Conservation (phyloP, 2,797 vertebrate species). For the Pseudomugil gertrudae region DNA sequence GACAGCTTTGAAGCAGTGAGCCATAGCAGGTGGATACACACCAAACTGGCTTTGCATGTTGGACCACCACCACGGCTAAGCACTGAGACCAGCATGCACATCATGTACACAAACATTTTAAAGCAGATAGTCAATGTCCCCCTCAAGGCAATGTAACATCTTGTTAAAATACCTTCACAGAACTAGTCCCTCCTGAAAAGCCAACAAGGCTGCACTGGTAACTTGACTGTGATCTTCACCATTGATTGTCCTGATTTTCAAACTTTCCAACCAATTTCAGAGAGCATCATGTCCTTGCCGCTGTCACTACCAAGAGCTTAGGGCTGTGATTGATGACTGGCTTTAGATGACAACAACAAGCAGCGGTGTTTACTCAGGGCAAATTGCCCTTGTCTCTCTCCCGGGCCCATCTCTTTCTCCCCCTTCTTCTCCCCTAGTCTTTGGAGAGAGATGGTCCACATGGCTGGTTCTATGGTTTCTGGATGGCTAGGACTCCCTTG, state of each 20-base stretch:
- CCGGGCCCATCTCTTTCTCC: slow-evolving; percentile 41
- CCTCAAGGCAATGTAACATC: background rate
- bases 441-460: slow-evolving; percentile 58
- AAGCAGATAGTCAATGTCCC: slow-evolving; percentile 3
- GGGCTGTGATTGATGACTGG: slow-evolving; percentile 76
- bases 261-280: slow-evolving; percentile 40
- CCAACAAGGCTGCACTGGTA: slow-evolving; percentile 1
- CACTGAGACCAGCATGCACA: slow-evolving; percentile 55
- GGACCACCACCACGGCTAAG: slow-evolving; percentile 42
- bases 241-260: slow-evolving; percentile 29
- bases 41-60: slow-evolving; percentile 69
- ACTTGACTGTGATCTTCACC: slow-evolving; percentile 37
- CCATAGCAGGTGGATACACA: slow-evolving; percentile 62
- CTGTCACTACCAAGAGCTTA: slow-evolving; percentile 66
- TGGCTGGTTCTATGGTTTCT: slow-evolving; percentile 68
- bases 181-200: slow-evolving; percentile 9
- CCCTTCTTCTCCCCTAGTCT: slow-evolving; percentile 37
- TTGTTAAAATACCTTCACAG: slow-evolving; percentile 18
- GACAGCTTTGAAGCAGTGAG: slow-evolving; percentile 24
- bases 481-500: slow-evolving; percentile 62
- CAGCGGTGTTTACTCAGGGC: slow-evolving; percentile 77
- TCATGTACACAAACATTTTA: slow-evolving; percentile 7
- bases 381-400: slow-evolving; percentile 80
- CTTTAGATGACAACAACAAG: slow-evolving; percentile 76
- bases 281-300: slow-evolving; percentile 64